A percentile compares a stretch with the other conserved stretches of the same genome.
Conservation (phyloP, 2,113 vertebrate genomes). For the Carassius carassius region DNA sequence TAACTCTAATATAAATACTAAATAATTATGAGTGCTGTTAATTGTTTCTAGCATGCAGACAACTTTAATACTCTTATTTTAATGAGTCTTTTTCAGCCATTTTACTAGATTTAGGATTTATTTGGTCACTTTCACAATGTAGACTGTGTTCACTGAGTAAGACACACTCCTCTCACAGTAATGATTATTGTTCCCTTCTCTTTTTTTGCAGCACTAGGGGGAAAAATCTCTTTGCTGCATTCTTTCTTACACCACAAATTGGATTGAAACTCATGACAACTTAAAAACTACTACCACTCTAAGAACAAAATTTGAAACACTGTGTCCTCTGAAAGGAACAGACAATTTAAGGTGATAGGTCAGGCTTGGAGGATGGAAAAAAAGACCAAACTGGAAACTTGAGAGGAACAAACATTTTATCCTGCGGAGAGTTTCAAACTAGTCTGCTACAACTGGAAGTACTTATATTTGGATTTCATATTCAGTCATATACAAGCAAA, state of each 20-base stretch:
- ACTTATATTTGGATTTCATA: background rate
- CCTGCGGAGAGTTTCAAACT: background rate
- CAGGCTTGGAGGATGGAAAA: background rate
- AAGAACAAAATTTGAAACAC: conserved; percentile 32
- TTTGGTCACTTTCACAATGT: background rate
- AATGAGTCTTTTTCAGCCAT: background rate
- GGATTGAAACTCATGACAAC: conserved; percentile 63
- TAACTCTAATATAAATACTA: background rate
- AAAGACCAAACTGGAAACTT: conserved; percentile 33
- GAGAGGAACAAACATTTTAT: conserved; percentile 41
- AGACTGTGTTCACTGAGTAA: background rate
- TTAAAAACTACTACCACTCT: conserved; percentile 39
- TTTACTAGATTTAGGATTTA: background rate
- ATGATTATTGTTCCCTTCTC: conserved; percentile 9
- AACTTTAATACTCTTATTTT: background rate
- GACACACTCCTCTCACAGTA: background rate
- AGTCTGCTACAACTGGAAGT: background rate
- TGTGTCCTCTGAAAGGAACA: conserved; percentile 14
- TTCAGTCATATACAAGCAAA: background rate
- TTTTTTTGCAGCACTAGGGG: background rate
- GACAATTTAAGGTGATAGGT: conserved; percentile 6
- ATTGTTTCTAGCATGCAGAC: background rate
- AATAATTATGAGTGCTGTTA: background rate
- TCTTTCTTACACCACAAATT: conserved; percentile 65
- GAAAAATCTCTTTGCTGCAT: conserved; percentile 58